Conservation (phyloP, 2,888 invertebrate genomes). For the Drosophila gaucha region DNA sequence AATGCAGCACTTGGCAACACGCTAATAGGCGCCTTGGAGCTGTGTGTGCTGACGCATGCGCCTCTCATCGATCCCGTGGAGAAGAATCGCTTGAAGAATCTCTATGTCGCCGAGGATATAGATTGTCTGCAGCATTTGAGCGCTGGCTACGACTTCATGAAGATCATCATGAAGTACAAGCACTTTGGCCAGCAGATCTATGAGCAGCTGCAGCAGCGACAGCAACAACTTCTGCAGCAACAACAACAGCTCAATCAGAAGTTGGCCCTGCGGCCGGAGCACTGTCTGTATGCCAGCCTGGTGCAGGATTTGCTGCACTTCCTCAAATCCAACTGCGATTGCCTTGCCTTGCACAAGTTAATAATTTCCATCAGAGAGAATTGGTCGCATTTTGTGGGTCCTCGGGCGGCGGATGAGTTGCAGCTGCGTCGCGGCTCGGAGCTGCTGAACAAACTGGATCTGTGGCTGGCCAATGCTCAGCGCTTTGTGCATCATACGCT, state of each 20-base stretch:
- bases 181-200: slow-evolving; percentile 81
- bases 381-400: slow-evolving; percentile 58
- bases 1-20: slow-evolving; percentile 68
- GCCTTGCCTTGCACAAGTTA: slow-evolving; percentile 67
- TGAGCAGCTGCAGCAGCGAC: slow-evolving; percentile 54
- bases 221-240: slow-evolving; percentile 54
- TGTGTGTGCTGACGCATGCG: slow-evolving; percentile 87
- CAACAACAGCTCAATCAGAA: slow-evolving; percentile 79
- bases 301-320: slow-evolving; percentile 83
- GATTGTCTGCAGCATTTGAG: slow-evolving; percentile 86
- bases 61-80: slow-evolving; percentile 93
- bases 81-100: slow-evolving; percentile 90
- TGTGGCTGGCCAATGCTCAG: slow-evolving; percentile 83
- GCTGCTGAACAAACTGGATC: slow-evolving; percentile 75
- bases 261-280: slow-evolving; percentile 81
- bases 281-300: slow-evolving; percentile 78
- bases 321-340: slow-evolving; percentile 81
- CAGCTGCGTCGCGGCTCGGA: slow-evolving; percentile 67
- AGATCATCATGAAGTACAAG: slow-evolving; percentile 82
- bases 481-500: slow-evolving; percentile 84
- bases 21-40: slow-evolving; percentile 86
- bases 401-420: slow-evolving; percentile 24
- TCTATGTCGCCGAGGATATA: slow-evolving; percentile 90
- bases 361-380: slow-evolving; percentile 54
- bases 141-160: slow-evolving; percentile 86